Conservation (phyloP, 2,888 invertebrate species). For the Xanthostigma xanthostigma region DNA sequence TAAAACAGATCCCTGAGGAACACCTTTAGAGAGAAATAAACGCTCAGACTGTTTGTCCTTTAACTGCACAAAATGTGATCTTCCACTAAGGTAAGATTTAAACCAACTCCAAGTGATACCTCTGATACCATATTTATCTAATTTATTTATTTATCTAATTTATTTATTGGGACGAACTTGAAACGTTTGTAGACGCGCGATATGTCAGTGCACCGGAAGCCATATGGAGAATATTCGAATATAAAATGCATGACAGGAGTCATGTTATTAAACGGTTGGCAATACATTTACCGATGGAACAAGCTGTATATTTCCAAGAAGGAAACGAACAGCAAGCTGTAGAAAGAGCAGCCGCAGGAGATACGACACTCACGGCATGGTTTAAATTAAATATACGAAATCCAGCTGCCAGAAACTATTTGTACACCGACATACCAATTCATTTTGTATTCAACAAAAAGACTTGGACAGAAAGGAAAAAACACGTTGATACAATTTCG, state of each 20-base stretch:
- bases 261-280: conserved; percentile 17
- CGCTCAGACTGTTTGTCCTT: too few relatives aligned
- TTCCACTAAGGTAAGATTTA: too few relatives aligned
- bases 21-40: too few relatives aligned
- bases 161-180: background rate
- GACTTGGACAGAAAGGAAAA: too few relatives aligned
- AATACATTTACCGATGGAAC: conserved; percentile 10
- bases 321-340: too few relatives aligned
- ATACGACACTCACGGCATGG: conserved; percentile 14
- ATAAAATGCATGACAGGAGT: conserved; percentile 16
- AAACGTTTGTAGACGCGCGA: background rate
- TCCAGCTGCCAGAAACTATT: background rate
- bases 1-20: too few relatives aligned
- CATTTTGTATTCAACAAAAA: conserved; percentile 9
- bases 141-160: too few relatives aligned
- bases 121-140: too few relatives aligned
- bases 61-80: too few relatives aligned
- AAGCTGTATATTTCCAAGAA: background rate
- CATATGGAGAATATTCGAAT: conserved; percentile 18
- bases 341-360: background rate
- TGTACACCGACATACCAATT: conserved; percentile 14
- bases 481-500: conserved; percentile 8
- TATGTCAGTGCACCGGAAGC: conserved; percentile 19
- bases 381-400: conserved; percentile 14
- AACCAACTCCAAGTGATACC: too few relatives aligned